These are phyloP conservation scores for Erinaceus europaeus DNA, from an alignment of 2,113 vertebrate species.

Conservation along the genomic window DNA sequence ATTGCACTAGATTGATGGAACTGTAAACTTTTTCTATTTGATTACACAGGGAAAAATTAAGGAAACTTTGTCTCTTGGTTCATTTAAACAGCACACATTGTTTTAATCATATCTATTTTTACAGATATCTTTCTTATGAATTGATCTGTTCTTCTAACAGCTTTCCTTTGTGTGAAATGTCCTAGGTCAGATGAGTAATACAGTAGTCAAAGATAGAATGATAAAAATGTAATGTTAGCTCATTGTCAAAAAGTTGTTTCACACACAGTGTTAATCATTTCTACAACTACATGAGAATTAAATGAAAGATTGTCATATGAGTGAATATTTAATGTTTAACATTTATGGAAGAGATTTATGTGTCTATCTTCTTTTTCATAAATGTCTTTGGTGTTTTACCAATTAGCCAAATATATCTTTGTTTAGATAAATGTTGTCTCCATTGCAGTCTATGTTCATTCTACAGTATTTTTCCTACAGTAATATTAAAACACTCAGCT, in stretches of 20 bases:
- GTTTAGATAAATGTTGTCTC: constrained; percentile 59
- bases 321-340: constrained; percentile 66
- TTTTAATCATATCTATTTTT: constrained; percentile 65
- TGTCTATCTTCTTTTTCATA: constrained; percentile 52
- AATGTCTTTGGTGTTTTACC: constrained; percentile 59
- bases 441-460: constrained; percentile 12
- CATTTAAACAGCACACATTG: constrained; percentile 57
- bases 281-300: constrained; percentile 56
- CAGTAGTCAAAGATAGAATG: constrained; percentile 24
- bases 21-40: not conserved
- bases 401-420: constrained; percentile 65
- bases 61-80: constrained; percentile 48
- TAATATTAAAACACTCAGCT: constrained; percentile 20
- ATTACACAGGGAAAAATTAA: not conserved
- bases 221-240: constrained; percentile 52
- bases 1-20: not conserved
- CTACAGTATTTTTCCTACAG: constrained; percentile 36
- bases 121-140: constrained; percentile 59
- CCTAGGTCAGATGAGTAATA: constrained; percentile 53
- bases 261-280: constrained; percentile 49
- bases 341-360: constrained; percentile 40
- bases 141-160: constrained; percentile 38
- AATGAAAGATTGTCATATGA: constrained; percentile 53
- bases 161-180: constrained; percentile 52
- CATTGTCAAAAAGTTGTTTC: constrained; percentile 45